Evolutionary conservation across 37 sponge, comb jelly and placozoan genomes (phyloP).

Genomic region (Hexactinellida sp.): DNA sequence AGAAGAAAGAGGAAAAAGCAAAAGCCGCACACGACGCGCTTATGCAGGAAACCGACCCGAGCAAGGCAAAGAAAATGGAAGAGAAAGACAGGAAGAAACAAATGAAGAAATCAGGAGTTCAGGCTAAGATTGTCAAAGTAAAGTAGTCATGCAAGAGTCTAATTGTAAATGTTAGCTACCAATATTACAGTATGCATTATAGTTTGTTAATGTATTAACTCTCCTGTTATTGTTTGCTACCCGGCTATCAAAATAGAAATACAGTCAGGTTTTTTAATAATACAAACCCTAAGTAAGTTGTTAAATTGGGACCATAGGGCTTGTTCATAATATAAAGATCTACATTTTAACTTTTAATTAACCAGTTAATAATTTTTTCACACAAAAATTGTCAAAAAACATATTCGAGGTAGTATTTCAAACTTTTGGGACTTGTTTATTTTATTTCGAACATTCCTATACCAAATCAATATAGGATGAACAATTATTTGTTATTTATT

Average conservation of each 20-base stretch:
- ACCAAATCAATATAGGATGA: no score
- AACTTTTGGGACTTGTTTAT: no score
- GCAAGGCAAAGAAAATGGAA: slow-evolving; percentile 4
- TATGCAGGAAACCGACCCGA: slow-evolving; percentile 2
- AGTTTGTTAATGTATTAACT: not conserved
- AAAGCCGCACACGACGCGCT: not conserved
- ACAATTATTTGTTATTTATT: no score
- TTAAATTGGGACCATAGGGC: no score
- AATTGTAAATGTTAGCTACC: not conserved
- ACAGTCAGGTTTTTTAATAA: no score
- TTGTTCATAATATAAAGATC: not conserved
- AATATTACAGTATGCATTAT: not conserved
- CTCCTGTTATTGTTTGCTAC: not conserved
- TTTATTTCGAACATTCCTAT: no score
- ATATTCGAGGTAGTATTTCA: no score
- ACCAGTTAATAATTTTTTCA: no score
- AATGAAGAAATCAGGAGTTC: slow-evolving; percentile 9
- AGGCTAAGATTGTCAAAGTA: slow-evolving; percentile 10
- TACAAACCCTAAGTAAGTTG: no score
- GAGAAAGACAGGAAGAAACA: slow-evolving; percentile 6
- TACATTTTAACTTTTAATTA: not conserved
- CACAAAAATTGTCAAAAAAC: no score
- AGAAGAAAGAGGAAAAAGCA: slow-evolving; percentile 11
- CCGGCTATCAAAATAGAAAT: not conserved
- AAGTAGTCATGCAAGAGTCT: not conserved